Evolutionary conservation across 2,888 invertebrate species (phyloP), one percentile per base, ranked within the genome.

Genomic region (Hofmannophila pseudospretella): DNA sequence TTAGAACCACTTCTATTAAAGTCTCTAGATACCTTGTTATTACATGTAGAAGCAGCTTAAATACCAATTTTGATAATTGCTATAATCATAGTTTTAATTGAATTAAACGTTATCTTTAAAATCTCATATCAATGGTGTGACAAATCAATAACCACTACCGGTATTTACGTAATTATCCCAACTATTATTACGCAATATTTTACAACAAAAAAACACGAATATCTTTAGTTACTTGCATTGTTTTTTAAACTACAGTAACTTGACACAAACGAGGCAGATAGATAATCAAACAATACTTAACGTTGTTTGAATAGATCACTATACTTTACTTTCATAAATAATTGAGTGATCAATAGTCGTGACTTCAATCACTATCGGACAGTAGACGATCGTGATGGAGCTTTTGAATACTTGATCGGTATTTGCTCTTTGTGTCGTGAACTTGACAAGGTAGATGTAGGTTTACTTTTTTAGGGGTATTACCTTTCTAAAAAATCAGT

Each of bases 301-400:
- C 16, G 34, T 28, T 36, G 38, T 32, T 16, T 30, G 29, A 34
- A 34, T 22, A 39, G 34, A 37, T 26, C 30, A 27, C 14, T 33
- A 25, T 23, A 28, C 28, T 19, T 29, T 23, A 8, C n/a, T 23
- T 23, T 30, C 31, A 33, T 28, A 33, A 27, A 38, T 44, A 42
- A 43, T 46, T 44, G 44, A 44, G 35, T 36, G 36, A 33, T 44
- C 36, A 29, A 37, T 11, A 41, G 34, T 56, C 66, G 66, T 66
- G 65, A 66, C 60, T 60, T 40, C 47, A 45, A 53, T 58, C 48
- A 48, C 33, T 37, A 27, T 38, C 42, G 33, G 42, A 47, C 45
- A 50, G 34, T 36, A 33, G 16, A 31, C 35, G 22, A 11, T 41
- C 41, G 41, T 41, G 41, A 35, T 34, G 16, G 7, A 9, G 16